phyloP scores from a whole-genome alignment of 2,888 invertebrate species.

The Lepidonotus clava region DNA sequence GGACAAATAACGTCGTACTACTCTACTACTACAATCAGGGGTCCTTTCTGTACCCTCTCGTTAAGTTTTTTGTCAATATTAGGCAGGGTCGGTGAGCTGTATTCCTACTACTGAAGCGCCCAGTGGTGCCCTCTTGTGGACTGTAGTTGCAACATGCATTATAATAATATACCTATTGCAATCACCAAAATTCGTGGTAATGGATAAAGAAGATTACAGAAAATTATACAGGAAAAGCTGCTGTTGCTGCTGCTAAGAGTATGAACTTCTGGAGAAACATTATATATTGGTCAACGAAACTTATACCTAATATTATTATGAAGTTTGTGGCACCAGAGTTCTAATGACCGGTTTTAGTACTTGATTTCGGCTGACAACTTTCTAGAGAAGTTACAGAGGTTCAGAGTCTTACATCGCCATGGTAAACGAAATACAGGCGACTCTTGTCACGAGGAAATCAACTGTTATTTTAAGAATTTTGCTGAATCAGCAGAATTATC shows the following conservation, averaged over 20 bases:
- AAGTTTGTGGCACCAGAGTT: not conserved
- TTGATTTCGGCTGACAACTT: slow-evolving; percentile 13
- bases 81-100: slow-evolving; percentile 12
- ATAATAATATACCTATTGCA: not conserved
- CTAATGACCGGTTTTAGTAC: slow-evolving; percentile 1
- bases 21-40: not conserved
- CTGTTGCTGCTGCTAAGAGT: slow-evolving; percentile 39
- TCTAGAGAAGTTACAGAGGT: not conserved
- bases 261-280: slow-evolving; percentile 13
- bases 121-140: not conserved
- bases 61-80: slow-evolving; percentile 14
- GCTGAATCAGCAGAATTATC: not conserved
- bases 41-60: not conserved
- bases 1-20: not conserved
- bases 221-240: not conserved
- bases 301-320: slow-evolving; percentile 19
- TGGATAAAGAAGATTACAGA: not conserved
- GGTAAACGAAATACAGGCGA: not conserved
- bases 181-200: not conserved
- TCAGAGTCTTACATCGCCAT: not conserved
- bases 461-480: slow-evolving; percentile 12
- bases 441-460: slow-evolving; percentile 4
- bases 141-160: not conserved
- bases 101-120: not conserved
- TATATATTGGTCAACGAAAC: slow-evolving; percentile 40